These are phyloP conservation scores for Acrocephalus arundinaceus DNA, from an alignment of 2,113 vertebrate species.

Conservation along the genomic window DNA sequence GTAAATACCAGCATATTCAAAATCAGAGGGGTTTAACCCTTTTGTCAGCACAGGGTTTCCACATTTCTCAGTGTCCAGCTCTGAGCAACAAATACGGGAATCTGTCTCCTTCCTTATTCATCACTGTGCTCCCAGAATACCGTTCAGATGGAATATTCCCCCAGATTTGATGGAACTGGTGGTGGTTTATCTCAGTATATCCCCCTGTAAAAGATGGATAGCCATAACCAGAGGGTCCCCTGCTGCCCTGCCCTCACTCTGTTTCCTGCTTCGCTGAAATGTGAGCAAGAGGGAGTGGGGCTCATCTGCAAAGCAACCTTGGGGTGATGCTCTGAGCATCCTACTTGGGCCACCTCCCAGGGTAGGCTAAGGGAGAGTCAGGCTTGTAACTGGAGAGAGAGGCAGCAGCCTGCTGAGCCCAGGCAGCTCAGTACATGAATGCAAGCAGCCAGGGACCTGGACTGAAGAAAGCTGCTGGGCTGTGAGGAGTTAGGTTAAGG, in stretches of 20 bases:
- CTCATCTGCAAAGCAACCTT: background rate
- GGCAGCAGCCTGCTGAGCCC: background rate
- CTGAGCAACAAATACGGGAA: background rate
- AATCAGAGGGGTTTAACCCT: background rate
- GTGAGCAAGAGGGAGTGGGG: accelerated
- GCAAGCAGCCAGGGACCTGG: background rate
- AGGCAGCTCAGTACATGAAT: accelerated
- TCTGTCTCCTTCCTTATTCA: background rate
- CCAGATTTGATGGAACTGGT: background rate
- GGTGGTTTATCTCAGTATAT: background rate
- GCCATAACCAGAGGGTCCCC: background rate
- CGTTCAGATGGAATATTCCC: background rate
- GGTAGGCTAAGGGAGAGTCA: background rate
- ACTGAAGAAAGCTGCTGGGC: background rate
- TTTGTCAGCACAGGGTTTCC: background rate
- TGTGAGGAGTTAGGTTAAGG: background rate
- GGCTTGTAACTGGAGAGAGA: background rate
- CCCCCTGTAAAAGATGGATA: background rate
- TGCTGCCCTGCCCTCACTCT: background rate
- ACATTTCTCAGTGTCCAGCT: background rate
- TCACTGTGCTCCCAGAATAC: background rate
- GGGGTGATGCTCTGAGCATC: background rate
- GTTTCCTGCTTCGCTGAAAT: background rate
- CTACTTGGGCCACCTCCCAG: background rate
- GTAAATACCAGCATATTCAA: background rate